Evolutionary conservation across 2,113 vertebrate species (phyloP).

Genomic region (Pedetes capensis): DNA sequence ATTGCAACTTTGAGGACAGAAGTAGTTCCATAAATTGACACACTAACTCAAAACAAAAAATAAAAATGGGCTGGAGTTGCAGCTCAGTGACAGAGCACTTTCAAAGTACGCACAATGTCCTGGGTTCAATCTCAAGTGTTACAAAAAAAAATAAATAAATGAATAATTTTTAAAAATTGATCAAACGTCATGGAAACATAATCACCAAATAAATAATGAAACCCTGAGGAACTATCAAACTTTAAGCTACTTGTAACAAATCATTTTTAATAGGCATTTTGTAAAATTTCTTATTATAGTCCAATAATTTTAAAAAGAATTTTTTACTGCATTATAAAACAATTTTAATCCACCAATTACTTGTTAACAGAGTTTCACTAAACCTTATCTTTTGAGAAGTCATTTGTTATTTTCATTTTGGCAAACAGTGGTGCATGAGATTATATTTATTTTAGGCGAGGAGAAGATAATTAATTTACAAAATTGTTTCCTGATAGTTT

Average conservation of each 20-base stretch:
- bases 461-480: neutral
- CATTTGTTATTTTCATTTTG: neutral
- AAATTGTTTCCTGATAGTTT: neutral
- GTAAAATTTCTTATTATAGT: neutral
- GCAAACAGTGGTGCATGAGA: neutral
- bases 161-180: too few relatives aligned
- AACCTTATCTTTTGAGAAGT: neutral
- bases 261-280: neutral
- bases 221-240: neutral
- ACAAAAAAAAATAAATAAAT: too few relatives aligned
- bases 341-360: neutral
- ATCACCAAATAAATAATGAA: conserved; percentile 22
- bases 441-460: neutral
- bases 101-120: too few relatives aligned
- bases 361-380: neutral
- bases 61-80: too few relatives aligned
- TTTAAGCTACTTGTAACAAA: conserved; percentile 1
- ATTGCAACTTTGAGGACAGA: too few relatives aligned
- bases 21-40: too few relatives aligned
- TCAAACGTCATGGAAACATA: too few relatives aligned
- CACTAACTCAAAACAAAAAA: too few relatives aligned
- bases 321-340: neutral
- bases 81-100: too few relatives aligned
- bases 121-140: too few relatives aligned
- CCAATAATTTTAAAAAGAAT: neutral